Conservation (phyloP, 35 echinoderm and acorn worm species). For the Heliocidaris erythrogramma region DNA sequence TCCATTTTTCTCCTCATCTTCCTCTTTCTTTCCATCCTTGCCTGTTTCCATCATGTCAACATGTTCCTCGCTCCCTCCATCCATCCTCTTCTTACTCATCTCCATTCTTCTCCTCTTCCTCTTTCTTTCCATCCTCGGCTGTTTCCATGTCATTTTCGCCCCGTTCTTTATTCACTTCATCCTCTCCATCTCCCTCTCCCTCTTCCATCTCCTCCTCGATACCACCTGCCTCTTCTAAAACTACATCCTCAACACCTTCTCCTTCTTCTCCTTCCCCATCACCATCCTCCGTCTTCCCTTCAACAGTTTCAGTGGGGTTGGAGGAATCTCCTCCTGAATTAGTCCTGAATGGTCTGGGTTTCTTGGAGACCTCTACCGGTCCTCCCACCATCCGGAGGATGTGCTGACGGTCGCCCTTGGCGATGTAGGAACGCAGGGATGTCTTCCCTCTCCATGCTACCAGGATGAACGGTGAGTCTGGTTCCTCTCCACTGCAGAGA, state of each 20-base stretch:
- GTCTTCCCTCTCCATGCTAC: conserved; percentile 80
- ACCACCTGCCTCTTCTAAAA: background rate
- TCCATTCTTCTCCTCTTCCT: background rate
- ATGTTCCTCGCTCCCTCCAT: too few species aligned
- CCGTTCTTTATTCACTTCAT: background rate
- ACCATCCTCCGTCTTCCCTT: background rate
- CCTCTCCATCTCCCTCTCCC: background rate
- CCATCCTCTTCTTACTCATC: background rate
- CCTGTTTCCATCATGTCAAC: too few species aligned
- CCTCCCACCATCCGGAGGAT: conserved; percentile 67
- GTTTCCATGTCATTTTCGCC: background rate
- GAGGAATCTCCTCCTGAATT: background rate
- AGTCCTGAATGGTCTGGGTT: background rate
- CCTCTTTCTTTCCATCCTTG: too few species aligned
- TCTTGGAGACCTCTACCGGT: conserved; percentile 22
- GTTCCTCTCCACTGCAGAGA: background rate
- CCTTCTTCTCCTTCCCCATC: background rate
- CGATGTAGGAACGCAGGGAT: conserved; percentile 84
- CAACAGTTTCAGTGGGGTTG: background rate
- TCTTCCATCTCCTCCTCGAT: background rate
- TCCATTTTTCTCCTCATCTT: too few species aligned
- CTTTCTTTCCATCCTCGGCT: background rate
- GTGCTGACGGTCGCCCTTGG: conserved; percentile 83
- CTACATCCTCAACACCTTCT: background rate
- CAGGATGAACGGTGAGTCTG: conserved; percentile 54